Base-by-base conservation (phyloP, 2,888 invertebrate species). In the Macrostomum cliftonense region DNA sequence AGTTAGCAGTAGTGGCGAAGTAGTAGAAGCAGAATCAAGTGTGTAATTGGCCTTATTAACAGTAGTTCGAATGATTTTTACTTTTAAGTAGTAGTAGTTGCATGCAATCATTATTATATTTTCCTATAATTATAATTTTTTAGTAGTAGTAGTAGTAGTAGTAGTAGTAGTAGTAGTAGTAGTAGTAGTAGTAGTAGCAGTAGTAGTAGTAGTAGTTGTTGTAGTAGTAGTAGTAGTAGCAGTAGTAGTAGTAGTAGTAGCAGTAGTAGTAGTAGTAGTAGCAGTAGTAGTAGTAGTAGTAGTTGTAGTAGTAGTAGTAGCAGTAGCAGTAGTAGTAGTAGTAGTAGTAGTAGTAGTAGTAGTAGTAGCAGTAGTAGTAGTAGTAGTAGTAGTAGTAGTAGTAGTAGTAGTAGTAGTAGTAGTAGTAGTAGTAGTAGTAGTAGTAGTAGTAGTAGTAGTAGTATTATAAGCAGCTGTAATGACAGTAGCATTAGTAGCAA, bases 221-320 rank as follows among this genome's bases (percentile, higher is more conserved):
- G 45, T 45, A 47, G 47, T 47, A 47, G 47, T 47, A 47, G 47
- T 47, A 47, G 47, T 45, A 47, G 47, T 14, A 47, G 47, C 46
- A 47, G 45, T 47, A 47, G 47, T 47, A 47, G 47, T 47, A 47
- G 47, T 47, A 47, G 47, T 47, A 46, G 47, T 45, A 47, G 47
- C 16, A 47, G 47, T 47, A 47, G 47, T 45, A 47, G 47, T 45
- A 45, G 47, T 14, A 47, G 47, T 47, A 47, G 47, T 47, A 45
- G 47, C 46, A 47, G 47, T 45, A 47, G 45, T 45, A 45, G 47
- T 45, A 47, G 45, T 47, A 47, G 43, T 45, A 45, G 43, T 47
- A 47, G 47, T 47, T 46, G 47, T 20, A 45, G 47, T 45, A 47
- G 47, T 20, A 45, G 43, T 47, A 45, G 47, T 47, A 45, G 45